Evolutionary conservation across 2,113 vertebrate genomes (phyloP).

Genomic region (Candoia aspera): DNA sequence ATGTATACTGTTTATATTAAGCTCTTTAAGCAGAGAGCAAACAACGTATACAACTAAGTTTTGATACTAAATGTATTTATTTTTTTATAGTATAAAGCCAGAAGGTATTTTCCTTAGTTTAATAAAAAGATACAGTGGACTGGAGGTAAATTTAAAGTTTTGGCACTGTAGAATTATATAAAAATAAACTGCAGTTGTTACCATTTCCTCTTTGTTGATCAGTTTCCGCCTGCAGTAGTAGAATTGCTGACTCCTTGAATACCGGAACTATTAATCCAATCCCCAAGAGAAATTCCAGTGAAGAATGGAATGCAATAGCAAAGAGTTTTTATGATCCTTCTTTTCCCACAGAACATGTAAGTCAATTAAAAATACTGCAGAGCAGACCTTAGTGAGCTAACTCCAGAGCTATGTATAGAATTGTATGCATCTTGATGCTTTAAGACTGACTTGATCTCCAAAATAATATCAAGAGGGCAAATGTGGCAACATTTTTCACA

Average conservation of each 20-base stretch:
- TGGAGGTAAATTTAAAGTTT: constrained; percentile 60
- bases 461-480: constrained; percentile 80
- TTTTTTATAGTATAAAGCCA: constrained; percentile 39
- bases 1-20: neutral
- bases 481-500: constrained; percentile 82
- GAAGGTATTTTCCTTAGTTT: constrained; percentile 48
- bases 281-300: constrained; percentile 71
- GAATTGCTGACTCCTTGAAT: constrained; percentile 74
- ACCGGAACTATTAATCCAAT: constrained; percentile 66
- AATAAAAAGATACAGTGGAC: constrained; percentile 51
- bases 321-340: constrained; percentile 78
- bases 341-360: constrained; percentile 84
- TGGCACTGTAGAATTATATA: constrained; percentile 63
- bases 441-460: constrained; percentile 76
- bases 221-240: constrained; percentile 74
- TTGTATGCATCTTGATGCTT: constrained; percentile 77
- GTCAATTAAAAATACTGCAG: constrained; percentile 80
- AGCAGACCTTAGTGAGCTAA: constrained; percentile 78
- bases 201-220: constrained; percentile 77
- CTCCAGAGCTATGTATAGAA: constrained; percentile 76
- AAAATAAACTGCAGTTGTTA: constrained; percentile 71
- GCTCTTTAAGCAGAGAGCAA: neutral
- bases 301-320: constrained; percentile 78
- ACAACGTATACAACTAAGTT: neutral
- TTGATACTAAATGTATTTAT: neutral